Evolutionary conservation across 2,888 invertebrate genomes (phyloP).

Genomic region (Branchellion lobata): DNA sequence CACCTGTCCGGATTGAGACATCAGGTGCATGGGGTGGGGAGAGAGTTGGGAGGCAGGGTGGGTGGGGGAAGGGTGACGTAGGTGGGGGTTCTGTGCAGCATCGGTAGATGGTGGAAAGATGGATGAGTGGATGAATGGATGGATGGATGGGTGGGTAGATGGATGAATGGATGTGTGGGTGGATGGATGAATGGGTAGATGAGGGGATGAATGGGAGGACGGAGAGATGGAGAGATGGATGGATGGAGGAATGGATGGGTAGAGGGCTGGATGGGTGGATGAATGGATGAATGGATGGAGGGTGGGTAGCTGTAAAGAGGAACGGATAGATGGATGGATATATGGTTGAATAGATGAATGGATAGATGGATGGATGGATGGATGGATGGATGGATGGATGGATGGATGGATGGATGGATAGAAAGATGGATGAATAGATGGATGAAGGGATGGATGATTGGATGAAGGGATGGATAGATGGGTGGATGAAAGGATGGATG

Average conservation of each 20-base stretch:
- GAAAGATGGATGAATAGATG: no score
- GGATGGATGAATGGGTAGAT: slow-evolving; percentile 3
- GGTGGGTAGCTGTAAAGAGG: not conserved
- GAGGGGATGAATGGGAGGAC: not conserved
- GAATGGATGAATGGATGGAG: slow-evolving; percentile 17
- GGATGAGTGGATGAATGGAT: slow-evolving; percentile 85
- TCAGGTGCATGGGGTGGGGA: slow-evolving; percentile 64
- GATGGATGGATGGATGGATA: no score
- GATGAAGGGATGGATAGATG: no score
- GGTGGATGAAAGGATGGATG: no score
- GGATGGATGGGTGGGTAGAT: slow-evolving; percentile 60
- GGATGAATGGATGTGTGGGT: not conserved
- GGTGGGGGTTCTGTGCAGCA: slow-evolving; percentile 46
- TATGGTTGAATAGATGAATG: no score
- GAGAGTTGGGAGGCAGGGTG: slow-evolving; percentile 85
- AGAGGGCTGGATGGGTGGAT: slow-evolving; percentile 4
- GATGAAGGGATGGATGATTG: no score
- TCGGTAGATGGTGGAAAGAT: not conserved
- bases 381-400: no score
- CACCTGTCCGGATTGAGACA: slow-evolving; percentile 61
- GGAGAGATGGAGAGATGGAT: not conserved
- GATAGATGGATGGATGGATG: slow-evolving; percentile 10
- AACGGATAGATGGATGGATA: not conserved
- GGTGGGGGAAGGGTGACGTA: slow-evolving; percentile 63
- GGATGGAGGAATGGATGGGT: not conserved